phyloP scores from a whole-genome alignment of 2,113 vertebrate genomes.

The Coptodon rendalli region DNA sequence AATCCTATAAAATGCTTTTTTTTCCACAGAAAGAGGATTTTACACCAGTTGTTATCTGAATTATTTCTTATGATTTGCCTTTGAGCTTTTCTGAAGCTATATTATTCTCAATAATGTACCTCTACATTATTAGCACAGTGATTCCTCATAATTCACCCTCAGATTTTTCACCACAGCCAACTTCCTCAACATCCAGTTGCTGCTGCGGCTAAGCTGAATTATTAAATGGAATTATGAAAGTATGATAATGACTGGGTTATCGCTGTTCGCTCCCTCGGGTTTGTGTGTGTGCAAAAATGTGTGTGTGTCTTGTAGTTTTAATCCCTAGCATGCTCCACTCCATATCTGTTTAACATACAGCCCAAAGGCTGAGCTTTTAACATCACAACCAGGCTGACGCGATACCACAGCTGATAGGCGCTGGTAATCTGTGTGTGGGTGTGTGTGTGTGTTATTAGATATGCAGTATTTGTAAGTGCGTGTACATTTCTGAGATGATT shows the following conservation, averaged over 20 bases:
- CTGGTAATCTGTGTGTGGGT: conserved; percentile 15
- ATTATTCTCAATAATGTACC: conserved; percentile 11
- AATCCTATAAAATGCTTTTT: background rate
- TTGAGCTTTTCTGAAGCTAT: background rate
- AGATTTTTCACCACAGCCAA: background rate
- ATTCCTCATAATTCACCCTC: conserved; percentile 25
- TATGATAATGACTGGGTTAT: conserved; percentile 60
- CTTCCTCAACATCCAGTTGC: conserved; percentile 47
- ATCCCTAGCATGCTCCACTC: conserved; percentile 53
- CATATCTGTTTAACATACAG: conserved; percentile 61
- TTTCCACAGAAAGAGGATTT: background rate
- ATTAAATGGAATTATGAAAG: conserved; percentile 62
- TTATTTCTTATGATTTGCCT: background rate
- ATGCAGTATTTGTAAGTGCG: background rate
- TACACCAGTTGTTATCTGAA: background rate
- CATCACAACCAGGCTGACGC: conserved; percentile 39
- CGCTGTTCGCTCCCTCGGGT: conserved; percentile 30
- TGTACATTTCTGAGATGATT: background rate
- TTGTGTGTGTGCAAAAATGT: background rate
- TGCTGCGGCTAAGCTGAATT: conserved; percentile 33
- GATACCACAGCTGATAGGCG: conserved; percentile 38
- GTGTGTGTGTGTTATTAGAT: background rate
- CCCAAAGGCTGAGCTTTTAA: conserved; percentile 60
- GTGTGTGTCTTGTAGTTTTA: conserved; percentile 53
- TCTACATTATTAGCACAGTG: conserved; percentile 29